Evolutionary conservation across 1,140 invertebrate species (phyloP).

Genomic region (Chrysomallon squamiferum): DNA sequence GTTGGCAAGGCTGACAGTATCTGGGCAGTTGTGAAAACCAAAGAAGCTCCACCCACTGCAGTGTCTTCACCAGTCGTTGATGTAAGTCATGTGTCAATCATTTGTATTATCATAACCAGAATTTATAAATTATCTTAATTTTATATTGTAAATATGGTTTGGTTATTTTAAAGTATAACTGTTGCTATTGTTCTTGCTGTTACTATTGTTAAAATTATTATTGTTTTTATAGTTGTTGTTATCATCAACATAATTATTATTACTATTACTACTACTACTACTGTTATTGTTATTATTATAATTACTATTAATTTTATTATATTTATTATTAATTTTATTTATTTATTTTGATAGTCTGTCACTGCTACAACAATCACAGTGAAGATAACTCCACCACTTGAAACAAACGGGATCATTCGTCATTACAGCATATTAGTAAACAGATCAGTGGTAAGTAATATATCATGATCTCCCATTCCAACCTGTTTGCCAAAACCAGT

Average conservation of each 20-base stretch:
- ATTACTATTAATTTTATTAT: no score
- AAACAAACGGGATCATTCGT: constrained; percentile 50
- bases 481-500: neutral
- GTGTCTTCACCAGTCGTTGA: constrained; percentile 41
- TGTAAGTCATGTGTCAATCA: no score
- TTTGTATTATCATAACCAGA: no score
- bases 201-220: no score
- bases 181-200: no score
- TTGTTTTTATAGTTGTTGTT: no score
- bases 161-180: neutral
- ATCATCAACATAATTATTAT: no score
- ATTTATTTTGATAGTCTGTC: constrained; percentile 29
- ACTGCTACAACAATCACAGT: constrained; percentile 44
- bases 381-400: constrained; percentile 31
- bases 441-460: constrained; percentile 44
- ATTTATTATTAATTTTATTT: no score
- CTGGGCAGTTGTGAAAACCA: constrained; percentile 47
- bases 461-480: neutral
- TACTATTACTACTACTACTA: no score
- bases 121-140: no score
- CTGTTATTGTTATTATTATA: no score
- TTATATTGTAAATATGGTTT: neutral
- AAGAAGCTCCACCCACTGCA: constrained; percentile 49
- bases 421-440: constrained; percentile 52
- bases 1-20: constrained; percentile 47